A percentile compares a stretch with the other conserved stretches of the same genome.
These are phyloP conservation scores for Diadumene lineata DNA, from an alignment of 92 coral and sea anemone genomes.

Conservation along the genomic window DNA sequence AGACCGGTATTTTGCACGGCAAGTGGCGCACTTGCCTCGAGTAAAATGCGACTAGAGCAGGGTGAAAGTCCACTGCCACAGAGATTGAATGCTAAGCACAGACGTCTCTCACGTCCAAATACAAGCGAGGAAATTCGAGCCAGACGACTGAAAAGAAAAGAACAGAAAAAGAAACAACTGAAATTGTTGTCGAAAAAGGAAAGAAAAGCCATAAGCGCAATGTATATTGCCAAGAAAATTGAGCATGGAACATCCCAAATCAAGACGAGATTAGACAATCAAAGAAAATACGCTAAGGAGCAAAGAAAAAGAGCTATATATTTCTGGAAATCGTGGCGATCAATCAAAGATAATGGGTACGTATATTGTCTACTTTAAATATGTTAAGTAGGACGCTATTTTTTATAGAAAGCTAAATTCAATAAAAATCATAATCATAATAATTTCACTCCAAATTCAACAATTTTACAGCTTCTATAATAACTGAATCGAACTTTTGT, in stretches of 20 bases:
- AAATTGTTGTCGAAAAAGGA: slow-evolving; percentile 1
- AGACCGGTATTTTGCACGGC: not conserved
- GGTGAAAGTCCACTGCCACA: no score
- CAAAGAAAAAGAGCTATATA: slow-evolving; percentile 8
- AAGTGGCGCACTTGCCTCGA: slow-evolving; percentile 7
- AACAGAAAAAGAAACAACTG: slow-evolving; percentile 4
- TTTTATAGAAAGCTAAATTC: not conserved
- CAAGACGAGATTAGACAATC: slow-evolving; percentile 6
- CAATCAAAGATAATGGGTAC: not conserved
- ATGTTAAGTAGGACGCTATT: no score
- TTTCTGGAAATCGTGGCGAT: slow-evolving; percentile 23
- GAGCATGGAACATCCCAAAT: slow-evolving; percentile 6
- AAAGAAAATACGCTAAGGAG: slow-evolving; percentile 9
- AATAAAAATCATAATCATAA: no score
- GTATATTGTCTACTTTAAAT: no score
- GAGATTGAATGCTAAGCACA: slow-evolving; percentile 2
- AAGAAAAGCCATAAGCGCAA: not conserved
- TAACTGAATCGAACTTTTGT: no score
- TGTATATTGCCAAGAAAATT: not conserved
- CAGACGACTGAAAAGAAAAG: slow-evolving; percentile 8
- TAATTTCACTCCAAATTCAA: no score
- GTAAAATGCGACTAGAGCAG: not conserved
- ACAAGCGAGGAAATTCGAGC: slow-evolving; percentile 13
- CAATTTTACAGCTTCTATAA: no score
- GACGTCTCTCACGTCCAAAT: slow-evolving; percentile 20